Conservation (phyloP, 2,113 vertebrate genomes). For the Albula goreensis region DNA sequence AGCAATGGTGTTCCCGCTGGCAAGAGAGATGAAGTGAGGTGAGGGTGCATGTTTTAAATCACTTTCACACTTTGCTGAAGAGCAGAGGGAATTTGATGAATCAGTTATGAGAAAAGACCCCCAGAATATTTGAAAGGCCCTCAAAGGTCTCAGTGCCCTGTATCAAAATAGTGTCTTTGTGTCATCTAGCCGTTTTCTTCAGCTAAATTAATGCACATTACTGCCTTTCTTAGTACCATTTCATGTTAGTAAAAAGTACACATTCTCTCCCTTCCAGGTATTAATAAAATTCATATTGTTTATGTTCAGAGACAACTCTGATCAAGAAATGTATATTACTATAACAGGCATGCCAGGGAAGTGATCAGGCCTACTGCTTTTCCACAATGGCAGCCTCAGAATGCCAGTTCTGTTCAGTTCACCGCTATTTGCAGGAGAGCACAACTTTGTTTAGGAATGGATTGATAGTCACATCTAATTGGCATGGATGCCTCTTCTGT, state of each 20-base stretch:
- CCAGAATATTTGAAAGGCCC: not conserved
- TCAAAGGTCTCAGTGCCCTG: not conserved
- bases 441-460: not conserved
- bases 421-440: not conserved
- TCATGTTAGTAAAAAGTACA: not conserved
- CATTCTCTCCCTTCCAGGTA: not conserved
- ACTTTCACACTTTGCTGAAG: constrained; percentile 63
- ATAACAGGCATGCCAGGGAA: not conserved
- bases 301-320: not conserved
- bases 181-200: not conserved
- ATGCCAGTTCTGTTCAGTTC: not conserved
- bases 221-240: not conserved
- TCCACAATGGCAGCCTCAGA: not conserved
- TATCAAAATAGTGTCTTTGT: not conserved
- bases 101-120: not conserved
- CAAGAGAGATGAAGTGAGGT: constrained; percentile 66
- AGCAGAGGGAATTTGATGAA: constrained; percentile 22
- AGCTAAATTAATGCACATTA: not conserved
- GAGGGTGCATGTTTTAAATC: constrained; percentile 71
- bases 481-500: not conserved
- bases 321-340: not conserved
- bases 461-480: not conserved
- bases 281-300: not conserved
- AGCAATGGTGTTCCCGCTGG: constrained; percentile 26
- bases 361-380: not conserved